phyloP scores from a whole-genome alignment of 2,113 vertebrate genomes.

The Eonycteris spelaea region DNA sequence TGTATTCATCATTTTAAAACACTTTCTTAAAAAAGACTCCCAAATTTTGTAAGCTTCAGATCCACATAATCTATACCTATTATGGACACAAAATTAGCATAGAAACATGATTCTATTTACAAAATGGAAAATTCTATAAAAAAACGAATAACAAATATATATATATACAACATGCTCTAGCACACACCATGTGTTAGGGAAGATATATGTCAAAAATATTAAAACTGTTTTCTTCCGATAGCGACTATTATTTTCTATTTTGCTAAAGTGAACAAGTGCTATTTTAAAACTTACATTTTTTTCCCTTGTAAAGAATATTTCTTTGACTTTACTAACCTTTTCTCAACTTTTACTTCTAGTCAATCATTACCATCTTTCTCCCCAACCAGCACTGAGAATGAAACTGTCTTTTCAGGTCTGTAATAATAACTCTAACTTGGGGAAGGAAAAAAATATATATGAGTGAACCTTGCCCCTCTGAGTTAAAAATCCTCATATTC shows the following conservation, averaged over 20 bases:
- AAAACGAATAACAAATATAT: background rate
- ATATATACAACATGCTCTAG: background rate
- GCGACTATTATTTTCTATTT: conserved; percentile 21
- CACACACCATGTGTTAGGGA: background rate
- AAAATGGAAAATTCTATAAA: conserved; percentile 12
- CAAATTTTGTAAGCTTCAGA: conserved; percentile 2
- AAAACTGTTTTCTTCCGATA: background rate
- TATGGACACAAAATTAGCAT: background rate
- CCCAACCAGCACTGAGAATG: background rate
- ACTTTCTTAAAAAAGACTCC: background rate
- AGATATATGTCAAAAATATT: background rate
- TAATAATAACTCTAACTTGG: background rate
- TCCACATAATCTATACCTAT: background rate
- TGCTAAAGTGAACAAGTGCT: background rate
- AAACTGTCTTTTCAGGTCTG: background rate
- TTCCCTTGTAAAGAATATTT: background rate
- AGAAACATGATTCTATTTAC: background rate
- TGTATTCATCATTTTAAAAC: background rate
- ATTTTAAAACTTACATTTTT: background rate
- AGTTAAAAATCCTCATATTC: background rate
- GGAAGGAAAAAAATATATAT: background rate
- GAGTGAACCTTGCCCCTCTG: background rate
- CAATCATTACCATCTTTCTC: background rate
- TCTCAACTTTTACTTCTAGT: background rate
- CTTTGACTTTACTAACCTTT: background rate